A percentile compares a stretch with the other conserved stretches of the same genome.
phyloP scores from a whole-genome alignment of 2,113 vertebrate species.

The Urocolius indicus region DNA sequence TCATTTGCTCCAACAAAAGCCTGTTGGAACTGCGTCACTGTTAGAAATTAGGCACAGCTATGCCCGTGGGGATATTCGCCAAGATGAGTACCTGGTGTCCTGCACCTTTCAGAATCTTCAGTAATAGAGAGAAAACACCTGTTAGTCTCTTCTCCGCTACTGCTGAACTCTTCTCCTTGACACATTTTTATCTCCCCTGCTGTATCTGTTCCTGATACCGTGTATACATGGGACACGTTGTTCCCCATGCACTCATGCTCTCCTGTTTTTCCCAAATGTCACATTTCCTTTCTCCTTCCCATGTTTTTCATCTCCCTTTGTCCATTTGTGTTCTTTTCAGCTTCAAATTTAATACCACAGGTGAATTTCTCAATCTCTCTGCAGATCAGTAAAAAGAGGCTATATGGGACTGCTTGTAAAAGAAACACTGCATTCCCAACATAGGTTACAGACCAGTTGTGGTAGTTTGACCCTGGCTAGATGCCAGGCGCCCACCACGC shows the following conservation, averaged over 20 bases:
- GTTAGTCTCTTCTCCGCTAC: neutral
- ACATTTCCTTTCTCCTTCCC: neutral
- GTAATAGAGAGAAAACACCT: neutral
- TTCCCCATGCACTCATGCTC: neutral
- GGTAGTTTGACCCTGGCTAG: no score
- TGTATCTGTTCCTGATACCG: neutral
- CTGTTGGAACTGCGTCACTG: neutral
- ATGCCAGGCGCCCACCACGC: no score
- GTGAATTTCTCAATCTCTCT: neutral
- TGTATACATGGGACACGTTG: neutral
- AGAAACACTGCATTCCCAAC: neutral
- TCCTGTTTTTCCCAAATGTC: neutral
- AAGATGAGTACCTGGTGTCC: neutral
- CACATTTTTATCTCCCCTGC: neutral
- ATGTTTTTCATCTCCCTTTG: neutral
- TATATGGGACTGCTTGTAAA: neutral
- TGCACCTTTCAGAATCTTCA: neutral
- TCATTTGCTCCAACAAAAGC: slow-evolving; percentile 35
- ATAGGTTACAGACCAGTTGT: neutral
- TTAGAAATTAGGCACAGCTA: neutral
- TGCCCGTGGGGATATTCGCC: neutral
- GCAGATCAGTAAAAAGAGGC: slow-evolving; percentile 1
- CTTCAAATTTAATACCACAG: slow-evolving; percentile 2
- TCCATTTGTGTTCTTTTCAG: neutral
- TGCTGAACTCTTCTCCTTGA: neutral